Evolutionary conservation across 2,797 vertebrate species (phyloP), one percentile per base, ranked within the genome.

Genomic region (Acrossocheilus fasciatus): DNA sequence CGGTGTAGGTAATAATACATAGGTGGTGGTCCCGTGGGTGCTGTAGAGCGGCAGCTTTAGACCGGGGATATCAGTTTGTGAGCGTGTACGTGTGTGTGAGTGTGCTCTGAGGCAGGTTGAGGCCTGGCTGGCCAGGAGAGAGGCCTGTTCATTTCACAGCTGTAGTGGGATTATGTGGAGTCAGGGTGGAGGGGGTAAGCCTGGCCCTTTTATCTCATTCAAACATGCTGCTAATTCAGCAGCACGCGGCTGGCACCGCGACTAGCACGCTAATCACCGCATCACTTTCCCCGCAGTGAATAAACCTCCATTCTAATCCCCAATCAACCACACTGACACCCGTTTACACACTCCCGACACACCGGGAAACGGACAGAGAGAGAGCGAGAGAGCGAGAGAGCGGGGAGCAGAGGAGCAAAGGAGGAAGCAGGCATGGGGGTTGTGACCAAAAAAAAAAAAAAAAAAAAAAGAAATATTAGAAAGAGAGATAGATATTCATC

Each of bases 201-300:
- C 87, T 91, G 92, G 90, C 94, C 92, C 94, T 97, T 97, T 98
- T 97, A 97, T 97, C 97, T 96, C 96, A 96, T 97, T 97, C 96
- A 96, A 97, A 96, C 97, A 97, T 96, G 95, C 95, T 97, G 97
- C 96, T 97, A 97, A 97, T 97, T 97, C 97, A 97, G 96, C 97
- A 97, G 95, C 95, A 95, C 94, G 91, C 93, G 91, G 91, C 94
- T 94, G 95, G 95, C 94, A 95, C 94, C 90, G 95, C 94, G 94
- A 93, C 93, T 95, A 91, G 91, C 92, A 92, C 88, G 89, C 95
- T 96, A 96, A 96, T 95, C 94, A 94, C 96, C 96, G 95, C 94
- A 96, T 96, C 96, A 96, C 96, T 96, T 95, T 95, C 95, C 96
- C 96, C 87, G 94, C 96, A 94, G 94, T 96, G 96, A 97, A 96